Evolutionary conservation across 1,140 invertebrate genomes (phyloP), one percentile per base, ranked within the genome.

Genomic region (Pogonomyrmex barbatus): DNA sequence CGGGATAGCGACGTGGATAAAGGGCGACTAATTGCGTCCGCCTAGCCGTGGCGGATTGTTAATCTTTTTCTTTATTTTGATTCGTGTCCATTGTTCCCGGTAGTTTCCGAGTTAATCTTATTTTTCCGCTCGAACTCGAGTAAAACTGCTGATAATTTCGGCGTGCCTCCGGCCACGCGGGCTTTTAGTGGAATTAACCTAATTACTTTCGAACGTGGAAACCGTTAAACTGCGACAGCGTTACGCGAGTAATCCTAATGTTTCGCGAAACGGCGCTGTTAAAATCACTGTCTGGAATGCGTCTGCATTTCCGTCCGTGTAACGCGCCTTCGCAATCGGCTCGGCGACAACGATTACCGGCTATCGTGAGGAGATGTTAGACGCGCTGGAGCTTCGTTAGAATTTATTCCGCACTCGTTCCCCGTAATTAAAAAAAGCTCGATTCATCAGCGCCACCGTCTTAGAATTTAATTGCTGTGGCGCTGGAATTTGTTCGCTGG

Each of bases 211-310:
- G 78, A 90, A 90, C 86, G 86, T 86, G 89, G 71, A 54, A 79
- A 77, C 68, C 68, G 89, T 90, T 90, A 88, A 90, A 90, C 89
- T 84, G 75, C 83, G 78, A 88, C 83, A 68, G 47, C 14, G 81
- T 45, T 39, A 70, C 45, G 73, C 50, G 68, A 77, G 89, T 86
- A 90, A 91, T 91, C 75, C 78, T 90, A 91, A 88, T 85, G 90
- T 88, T 87, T 84, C 89, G 87, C 67, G 75, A 68, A 90, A 90
- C 89, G 83, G 70, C 89, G 87, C 79, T 86, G 84, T 90, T 90
- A 87, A 88, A 90, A 91, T 90, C 90, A 91, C 87, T 87, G 90
- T 90, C 87, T 88, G 90, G 90, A 91, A 91, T 91, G 90, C 87
- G 73, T 73, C 85, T 85, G 75, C 87, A 78, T 88, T 88, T 65